Base-by-base conservation (phyloP, 1,140 invertebrate species). In the Eumaeus atala region DNA sequence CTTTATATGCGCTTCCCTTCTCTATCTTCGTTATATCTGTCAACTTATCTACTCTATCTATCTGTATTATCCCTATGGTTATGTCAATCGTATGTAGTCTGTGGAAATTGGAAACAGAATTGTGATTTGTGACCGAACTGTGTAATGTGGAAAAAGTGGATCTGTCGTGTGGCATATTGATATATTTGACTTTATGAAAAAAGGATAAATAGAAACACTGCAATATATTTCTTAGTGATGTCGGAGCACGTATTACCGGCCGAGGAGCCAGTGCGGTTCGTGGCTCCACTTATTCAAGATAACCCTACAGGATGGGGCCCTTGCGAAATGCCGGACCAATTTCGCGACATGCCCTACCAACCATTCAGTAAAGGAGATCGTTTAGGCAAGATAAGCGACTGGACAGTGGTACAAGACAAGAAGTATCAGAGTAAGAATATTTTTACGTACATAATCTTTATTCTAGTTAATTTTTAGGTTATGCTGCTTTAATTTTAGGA, bases 311-410 rank as follows among this genome's bases (percentile, higher is more conserved):
- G 97, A 82, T 99, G 98, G 98, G 98, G 98, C 2, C 98, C 98
- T 40, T 96, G 93, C 84, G 94, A 95, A 76, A 90, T 98, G 80
- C 96, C 97, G 14, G 96, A 97, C 59, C 95, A 97, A 79, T 99
- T 97, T 84, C 95, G 95, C 79, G 97, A 98, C 87, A 98, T 99
- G 92, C 97, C 98, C 0, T 99, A 99, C 86, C 97, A 98, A 86
- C 97, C 97, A 12, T 99, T 98, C 79, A 97, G 96, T 50, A 99
- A 99, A 89, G 96, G 95, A 55, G 97, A 99, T 88, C 92, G 97
- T 61, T 88, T 99, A 51, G 98, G 97, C 69, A 99, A 98, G 93
- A 97, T 99, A 60, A 97, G 97, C 66, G 97, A 99, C 82, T 99
- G 97, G 97, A 98, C 97, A 48, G 94, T 95, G 51, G 93, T 94